Evolutionary conservation across 2,888 invertebrate species (phyloP).

Genomic region (Drosophila helvetica): DNA sequence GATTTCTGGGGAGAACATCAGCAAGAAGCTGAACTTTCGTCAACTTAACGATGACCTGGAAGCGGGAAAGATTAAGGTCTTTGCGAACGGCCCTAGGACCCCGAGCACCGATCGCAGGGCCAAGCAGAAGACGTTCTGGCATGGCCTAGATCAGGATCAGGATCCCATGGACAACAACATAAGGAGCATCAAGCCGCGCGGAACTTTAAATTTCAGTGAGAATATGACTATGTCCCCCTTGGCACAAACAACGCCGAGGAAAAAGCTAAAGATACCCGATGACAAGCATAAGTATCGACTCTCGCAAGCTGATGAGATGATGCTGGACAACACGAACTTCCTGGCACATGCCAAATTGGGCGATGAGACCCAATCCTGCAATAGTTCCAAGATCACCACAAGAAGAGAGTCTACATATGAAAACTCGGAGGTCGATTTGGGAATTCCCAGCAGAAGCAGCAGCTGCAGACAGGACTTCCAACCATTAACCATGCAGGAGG

Average conservation of each 20-base stretch:
- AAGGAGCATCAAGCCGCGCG: conserved; percentile 44
- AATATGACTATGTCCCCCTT: conserved; percentile 55
- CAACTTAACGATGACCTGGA: conserved; percentile 75
- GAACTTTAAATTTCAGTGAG: conserved; percentile 57
- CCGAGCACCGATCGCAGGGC: conserved; percentile 49
- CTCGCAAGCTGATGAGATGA: conserved; percentile 69
- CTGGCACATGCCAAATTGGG: conserved; percentile 66
- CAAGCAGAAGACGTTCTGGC: conserved; percentile 31
- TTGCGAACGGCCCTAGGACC: conserved; percentile 62
- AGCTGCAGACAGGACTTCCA: conserved; percentile 17
- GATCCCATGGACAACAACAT: neutral
- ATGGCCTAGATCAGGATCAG: conserved; percentile 23
- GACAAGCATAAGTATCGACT: conserved; percentile 49
- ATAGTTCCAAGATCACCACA: conserved; percentile 55
- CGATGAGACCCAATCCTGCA: conserved; percentile 70
- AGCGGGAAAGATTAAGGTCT: conserved; percentile 68
- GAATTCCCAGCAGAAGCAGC: conserved; percentile 26
- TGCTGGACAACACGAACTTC: conserved; percentile 75
- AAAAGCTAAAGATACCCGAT: neutral
- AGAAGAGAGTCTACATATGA: conserved; percentile 56
- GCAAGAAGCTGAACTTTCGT: conserved; percentile 62
- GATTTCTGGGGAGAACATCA: conserved; percentile 49
- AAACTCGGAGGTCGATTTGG: conserved; percentile 53
- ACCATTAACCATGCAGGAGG: neutral
- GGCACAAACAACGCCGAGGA: neutral